Conservation (phyloP, 2,888 invertebrate species). For the Homarus gammarus region DNA sequence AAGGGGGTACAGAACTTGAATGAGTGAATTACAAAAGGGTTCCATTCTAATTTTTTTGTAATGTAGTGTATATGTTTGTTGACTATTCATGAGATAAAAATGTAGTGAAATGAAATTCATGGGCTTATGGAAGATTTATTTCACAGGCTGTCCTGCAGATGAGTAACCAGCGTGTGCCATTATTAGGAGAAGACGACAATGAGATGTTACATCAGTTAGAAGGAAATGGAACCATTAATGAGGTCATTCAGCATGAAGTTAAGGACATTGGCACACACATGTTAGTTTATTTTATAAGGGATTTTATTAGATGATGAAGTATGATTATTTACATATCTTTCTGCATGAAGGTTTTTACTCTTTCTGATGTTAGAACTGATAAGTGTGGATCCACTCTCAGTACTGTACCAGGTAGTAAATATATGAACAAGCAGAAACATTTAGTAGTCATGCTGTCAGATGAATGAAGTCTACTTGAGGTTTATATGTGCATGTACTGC, state of each 20-base stretch:
- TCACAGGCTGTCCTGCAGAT: constrained; percentile 95
- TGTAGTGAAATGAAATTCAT: too few species aligned
- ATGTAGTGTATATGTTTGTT: neutral
- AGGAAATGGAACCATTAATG: constrained; percentile 93
- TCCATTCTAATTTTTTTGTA: neutral
- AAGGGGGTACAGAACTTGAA: too few species aligned
- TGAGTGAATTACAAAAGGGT: neutral
- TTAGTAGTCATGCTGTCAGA: too few species aligned
- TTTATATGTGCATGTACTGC: too few species aligned
- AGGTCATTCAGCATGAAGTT: constrained; percentile 99
- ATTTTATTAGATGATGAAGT: too few species aligned
- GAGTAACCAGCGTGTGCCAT: constrained; percentile 89
- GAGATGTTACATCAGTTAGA: constrained; percentile 81
- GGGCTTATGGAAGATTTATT: neutral
- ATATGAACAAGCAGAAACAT: too few species aligned
- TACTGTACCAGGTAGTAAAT: too few species aligned
- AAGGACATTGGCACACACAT: constrained; percentile 99
- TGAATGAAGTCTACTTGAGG: too few species aligned
- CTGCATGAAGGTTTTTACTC: too few species aligned
- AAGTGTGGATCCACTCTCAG: too few species aligned
- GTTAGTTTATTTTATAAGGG: constrained; percentile 81
- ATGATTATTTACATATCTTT: too few species aligned
- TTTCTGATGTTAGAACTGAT: too few species aligned
- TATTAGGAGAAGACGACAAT: constrained; percentile 86
- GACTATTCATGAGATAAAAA: neutral